These are phyloP conservation scores for Brienomyrus longianalis DNA, from an alignment of 2,113 vertebrate species.

Conservation along the genomic window DNA sequence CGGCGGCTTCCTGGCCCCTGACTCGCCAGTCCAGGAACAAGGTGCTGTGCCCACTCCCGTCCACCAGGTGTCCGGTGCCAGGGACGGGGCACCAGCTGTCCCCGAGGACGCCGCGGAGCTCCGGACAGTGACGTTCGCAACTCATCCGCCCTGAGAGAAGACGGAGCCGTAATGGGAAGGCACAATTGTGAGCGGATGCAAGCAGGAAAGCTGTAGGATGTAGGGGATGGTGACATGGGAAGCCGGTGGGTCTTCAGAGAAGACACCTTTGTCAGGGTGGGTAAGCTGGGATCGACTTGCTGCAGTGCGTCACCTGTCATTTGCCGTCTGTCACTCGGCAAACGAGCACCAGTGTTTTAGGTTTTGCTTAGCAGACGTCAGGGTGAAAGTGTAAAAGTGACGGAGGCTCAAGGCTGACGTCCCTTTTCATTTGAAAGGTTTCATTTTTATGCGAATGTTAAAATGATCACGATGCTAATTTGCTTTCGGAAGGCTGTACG, in stretches of 20 bases:
- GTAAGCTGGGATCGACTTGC: constrained; percentile 21
- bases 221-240: constrained; percentile 12
- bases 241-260: constrained; percentile 22
- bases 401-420: background rate
- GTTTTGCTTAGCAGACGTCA: background rate
- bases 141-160: background rate
- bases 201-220: constrained; percentile 15
- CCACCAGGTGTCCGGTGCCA: background rate
- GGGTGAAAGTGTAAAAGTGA: background rate
- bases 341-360: background rate
- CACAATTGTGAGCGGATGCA: background rate
- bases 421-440: background rate
- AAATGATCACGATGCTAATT: background rate
- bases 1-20: background rate
- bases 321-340: background rate
- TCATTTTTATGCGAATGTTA: background rate
- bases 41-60: background rate
- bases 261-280: constrained; percentile 28
- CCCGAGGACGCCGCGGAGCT: background rate
- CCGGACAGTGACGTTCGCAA: background rate
- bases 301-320: too few relatives aligned
- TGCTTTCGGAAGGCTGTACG: background rate
- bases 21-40: background rate
- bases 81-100: background rate
- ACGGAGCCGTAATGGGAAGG: background rate